Conservation (phyloP, 1,140 invertebrate genomes). For the Sitophilus oryzae region DNA sequence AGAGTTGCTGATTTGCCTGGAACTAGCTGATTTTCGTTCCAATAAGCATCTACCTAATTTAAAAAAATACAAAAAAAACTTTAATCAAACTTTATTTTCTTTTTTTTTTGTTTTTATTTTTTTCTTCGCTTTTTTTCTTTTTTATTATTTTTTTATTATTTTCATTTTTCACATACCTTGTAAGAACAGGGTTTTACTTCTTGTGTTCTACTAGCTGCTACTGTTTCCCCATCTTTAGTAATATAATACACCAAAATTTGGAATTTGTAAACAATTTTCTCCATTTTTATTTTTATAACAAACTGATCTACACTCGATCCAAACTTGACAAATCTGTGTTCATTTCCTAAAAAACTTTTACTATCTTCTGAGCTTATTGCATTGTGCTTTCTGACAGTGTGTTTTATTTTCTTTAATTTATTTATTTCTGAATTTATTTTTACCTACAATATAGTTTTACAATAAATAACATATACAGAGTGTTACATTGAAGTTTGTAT, state of each 20-base stretch:
- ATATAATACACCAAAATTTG: constrained; percentile 34
- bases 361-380: constrained; percentile 23
- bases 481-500: too few relatives aligned
- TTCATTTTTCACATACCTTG: too few relatives aligned
- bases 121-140: too few relatives aligned
- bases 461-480: too few relatives aligned
- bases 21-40: constrained; percentile 29
- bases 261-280: constrained; percentile 26
- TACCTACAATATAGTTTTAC: constrained; percentile 20
- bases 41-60: constrained; percentile 35
- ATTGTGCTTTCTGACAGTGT: constrained; percentile 24
- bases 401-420: constrained; percentile 23
- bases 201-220: constrained; percentile 25
- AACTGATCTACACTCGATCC: constrained; percentile 26
- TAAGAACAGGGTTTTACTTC: constrained; percentile 28
- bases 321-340: constrained; percentile 28
- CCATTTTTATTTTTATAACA: constrained; percentile 28
- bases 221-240: constrained; percentile 26
- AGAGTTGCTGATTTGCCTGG: constrained; percentile 51
- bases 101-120: too few relatives aligned
- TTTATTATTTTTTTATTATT: too few relatives aligned
- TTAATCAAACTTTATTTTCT: not conserved
- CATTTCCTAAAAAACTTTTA: constrained; percentile 27
- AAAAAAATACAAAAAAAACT: too few relatives aligned
- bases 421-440: constrained; percentile 25